Evolutionary conservation across 2,888 invertebrate species (phyloP).

Genomic region (Aspidiotus destructor): DNA sequence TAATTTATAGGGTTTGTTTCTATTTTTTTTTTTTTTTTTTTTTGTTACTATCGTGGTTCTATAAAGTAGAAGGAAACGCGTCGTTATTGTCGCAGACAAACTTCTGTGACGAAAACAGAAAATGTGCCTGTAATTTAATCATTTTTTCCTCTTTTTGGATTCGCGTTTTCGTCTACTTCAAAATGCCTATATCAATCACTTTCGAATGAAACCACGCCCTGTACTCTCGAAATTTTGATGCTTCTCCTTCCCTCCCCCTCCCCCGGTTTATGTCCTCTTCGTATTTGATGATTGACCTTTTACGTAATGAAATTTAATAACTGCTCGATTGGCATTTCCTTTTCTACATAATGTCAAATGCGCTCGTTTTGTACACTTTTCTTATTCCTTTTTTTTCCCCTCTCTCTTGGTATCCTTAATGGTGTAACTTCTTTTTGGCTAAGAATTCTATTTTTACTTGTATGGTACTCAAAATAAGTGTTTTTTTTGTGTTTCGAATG

Average conservation of each 20-base stretch:
- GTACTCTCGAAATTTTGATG: slow-evolving; percentile 17
- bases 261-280: neutral
- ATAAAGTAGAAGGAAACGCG: too few species aligned
- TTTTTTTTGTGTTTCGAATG: too few species aligned
- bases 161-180: neutral
- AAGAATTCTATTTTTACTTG: too few species aligned
- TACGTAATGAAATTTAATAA: slow-evolving; percentile 28
- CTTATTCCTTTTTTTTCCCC: neutral
- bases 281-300: slow-evolving; percentile 19
- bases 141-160: neutral
- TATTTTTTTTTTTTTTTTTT: too few species aligned
- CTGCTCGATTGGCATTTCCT: slow-evolving; percentile 16
- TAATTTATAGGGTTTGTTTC: too few species aligned
- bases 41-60: too few species aligned
- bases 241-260: slow-evolving; percentile 4
- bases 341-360: slow-evolving; percentile 20
- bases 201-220: slow-evolving; percentile 24
- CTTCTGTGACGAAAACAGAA: too few species aligned
- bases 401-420: too few species aligned
- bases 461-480: too few species aligned
- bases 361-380: neutral
- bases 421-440: too few species aligned
- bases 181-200: slow-evolving; percentile 21
- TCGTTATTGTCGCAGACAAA: too few species aligned
- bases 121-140: neutral